These are phyloP conservation scores for Camponotus floridanus DNA, from an alignment of 1,140 invertebrate genomes.

Conservation along the genomic window DNA sequence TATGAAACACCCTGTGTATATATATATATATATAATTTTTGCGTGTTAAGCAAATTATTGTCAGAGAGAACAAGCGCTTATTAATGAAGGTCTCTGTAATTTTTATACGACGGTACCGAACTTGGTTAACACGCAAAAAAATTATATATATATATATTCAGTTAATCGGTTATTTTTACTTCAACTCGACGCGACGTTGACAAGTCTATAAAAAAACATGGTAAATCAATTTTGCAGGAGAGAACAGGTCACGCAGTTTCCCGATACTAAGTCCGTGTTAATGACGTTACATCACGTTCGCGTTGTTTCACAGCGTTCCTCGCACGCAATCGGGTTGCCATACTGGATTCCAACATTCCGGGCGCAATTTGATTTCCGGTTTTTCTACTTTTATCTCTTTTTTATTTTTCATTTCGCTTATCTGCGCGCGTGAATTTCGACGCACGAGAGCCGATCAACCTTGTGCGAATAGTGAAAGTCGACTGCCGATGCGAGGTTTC, in stretches of 20 bases:
- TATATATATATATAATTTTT: no score
- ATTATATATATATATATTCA: neutral
- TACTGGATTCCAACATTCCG: slow-evolving; percentile 30
- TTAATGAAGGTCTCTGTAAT: neutral
- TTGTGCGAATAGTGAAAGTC: slow-evolving; percentile 47
- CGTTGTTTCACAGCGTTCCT: slow-evolving; percentile 11
- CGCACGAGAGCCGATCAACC: slow-evolving; percentile 8
- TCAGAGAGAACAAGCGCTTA: neutral
- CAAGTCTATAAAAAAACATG: neutral
- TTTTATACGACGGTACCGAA: neutral
- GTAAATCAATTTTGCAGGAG: slow-evolving; percentile 35
- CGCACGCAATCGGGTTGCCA: neutral
- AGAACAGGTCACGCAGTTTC: neutral
- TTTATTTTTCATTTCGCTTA: slow-evolving; percentile 10
- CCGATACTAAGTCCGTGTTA: slow-evolving; percentile 4
- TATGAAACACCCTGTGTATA: no score
- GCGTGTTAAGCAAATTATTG: no score
- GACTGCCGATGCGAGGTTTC: slow-evolving; percentile 22
- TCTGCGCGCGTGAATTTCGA: slow-evolving; percentile 18
- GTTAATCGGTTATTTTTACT: slow-evolving; percentile 41
- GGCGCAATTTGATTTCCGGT: slow-evolving; percentile 5
- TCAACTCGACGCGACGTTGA: slow-evolving; percentile 14
- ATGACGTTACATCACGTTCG: slow-evolving; percentile 39
- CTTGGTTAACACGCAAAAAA: neutral
- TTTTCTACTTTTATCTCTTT: neutral